Evolutionary conservation across 2,113 vertebrate genomes (phyloP), one percentile per base, ranked within the genome.

Genomic region (Balaeniceps rex): DNA sequence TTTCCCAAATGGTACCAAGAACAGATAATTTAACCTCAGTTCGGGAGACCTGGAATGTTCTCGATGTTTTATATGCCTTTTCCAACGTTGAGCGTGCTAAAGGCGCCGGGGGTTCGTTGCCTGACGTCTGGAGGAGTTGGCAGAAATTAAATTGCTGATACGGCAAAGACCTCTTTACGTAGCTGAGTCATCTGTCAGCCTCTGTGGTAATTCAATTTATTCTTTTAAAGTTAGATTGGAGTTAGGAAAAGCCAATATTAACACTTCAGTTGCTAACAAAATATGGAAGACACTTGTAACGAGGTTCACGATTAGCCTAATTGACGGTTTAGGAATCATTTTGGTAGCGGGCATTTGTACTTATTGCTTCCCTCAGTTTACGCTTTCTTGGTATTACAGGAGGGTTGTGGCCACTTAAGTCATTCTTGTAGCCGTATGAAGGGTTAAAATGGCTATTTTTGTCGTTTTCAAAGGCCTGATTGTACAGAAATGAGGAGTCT

Each of bases 1-100:
- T 95, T 97, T 97, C 96, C 87, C 92, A 81, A 14, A 77, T 19
- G 58, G 44, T 96, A 96, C 84, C 81, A 78, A 92, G 97, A 96
- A 57, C 75, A 76, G 70, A 33, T 74, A 79, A 64, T 91, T 94
- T 69, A 14, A 54, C 47, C n/a, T 88, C 70, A 13, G 26, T 63
- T 40, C 22, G 19, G 80, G 79, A 69, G 90, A 58, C 1, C 18
- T 81, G 77, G 46, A 80, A 11, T 4, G 25, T 93, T 96, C 86
- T 42, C 44, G 0, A 0, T 91, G 46, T 49, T 94, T 84, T 49
- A 11, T 36, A 14, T 42, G 42, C 57, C 46, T 82, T 94, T 72
- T 1, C 10, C 34, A 7, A 5, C 0, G 1, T 79, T 10, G 76
- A 54, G 28, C 15, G 7, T 72, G 51, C 74, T 79, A 1, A 34